Conservation (phyloP, 2,113 vertebrate species). For the Festucalex cinctus region DNA sequence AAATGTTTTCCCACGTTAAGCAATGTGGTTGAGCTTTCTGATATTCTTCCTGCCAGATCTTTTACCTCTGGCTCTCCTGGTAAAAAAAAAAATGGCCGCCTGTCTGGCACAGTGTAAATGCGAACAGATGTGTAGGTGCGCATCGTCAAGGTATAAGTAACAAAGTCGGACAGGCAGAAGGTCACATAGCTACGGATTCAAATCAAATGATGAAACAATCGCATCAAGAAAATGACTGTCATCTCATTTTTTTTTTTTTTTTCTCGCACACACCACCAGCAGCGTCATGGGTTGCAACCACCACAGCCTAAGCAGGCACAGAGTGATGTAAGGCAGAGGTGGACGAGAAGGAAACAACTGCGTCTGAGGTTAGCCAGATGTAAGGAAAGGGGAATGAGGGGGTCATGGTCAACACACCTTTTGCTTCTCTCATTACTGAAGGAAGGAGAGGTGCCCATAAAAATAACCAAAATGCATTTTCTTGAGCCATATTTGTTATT, state of each 20-base stretch:
- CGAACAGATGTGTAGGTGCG: slow-evolving; percentile 81
- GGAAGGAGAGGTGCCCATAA: background rate
- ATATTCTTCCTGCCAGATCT: background rate
- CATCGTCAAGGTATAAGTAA: slow-evolving; percentile 35
- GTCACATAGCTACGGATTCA: slow-evolving; percentile 20
- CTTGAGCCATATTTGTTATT: background rate
- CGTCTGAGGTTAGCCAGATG: slow-evolving; percentile 73
- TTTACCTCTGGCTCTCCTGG: slow-evolving; percentile 38
- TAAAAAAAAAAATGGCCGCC: slow-evolving; percentile 59
- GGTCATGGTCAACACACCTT: slow-evolving; percentile 31
- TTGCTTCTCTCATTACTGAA: slow-evolving; percentile 19
- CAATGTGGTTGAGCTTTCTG: background rate
- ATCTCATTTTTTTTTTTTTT: slow-evolving; percentile 36
- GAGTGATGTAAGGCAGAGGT: slow-evolving; percentile 70
- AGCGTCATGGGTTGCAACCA: slow-evolving; percentile 19
- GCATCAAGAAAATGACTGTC: slow-evolving; percentile 43
- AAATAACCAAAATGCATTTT: background rate
- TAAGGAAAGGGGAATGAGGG: slow-evolving; percentile 29
- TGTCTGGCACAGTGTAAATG: slow-evolving; percentile 69
- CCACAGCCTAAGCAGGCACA: slow-evolving; percentile 40
- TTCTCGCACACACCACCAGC: slow-evolving; percentile 12
- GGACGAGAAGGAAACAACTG: slow-evolving; percentile 62
- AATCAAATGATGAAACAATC: slow-evolving; percentile 35
- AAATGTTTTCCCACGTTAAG: background rate
- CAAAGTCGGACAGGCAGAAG: slow-evolving; percentile 39